Evolutionary conservation across 2,888 invertebrate genomes (phyloP).

Genomic region (Amphipyra berbera): DNA sequence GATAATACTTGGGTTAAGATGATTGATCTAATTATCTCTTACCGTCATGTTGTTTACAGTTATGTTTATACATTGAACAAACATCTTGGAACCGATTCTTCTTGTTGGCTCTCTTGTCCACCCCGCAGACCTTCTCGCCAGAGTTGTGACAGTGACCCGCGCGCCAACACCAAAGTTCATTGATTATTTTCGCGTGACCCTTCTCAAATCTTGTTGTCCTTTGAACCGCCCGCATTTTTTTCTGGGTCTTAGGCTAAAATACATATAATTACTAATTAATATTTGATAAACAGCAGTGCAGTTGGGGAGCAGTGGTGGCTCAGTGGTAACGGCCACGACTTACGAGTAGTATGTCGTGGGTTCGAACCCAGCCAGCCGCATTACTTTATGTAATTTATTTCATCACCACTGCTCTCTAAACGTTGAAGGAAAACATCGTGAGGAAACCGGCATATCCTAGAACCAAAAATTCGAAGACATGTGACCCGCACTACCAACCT

Average conservation of each 20-base stretch:
- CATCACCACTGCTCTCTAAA: too few species aligned
- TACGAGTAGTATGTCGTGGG: too few species aligned
- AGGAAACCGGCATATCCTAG: too few species aligned
- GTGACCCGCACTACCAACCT: too few species aligned
- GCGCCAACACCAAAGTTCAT: conserved; percentile 79
- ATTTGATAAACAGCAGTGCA: too few species aligned
- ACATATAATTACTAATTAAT: too few species aligned
- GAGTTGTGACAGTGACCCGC: conserved; percentile 61
- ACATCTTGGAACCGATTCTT: conserved; percentile 60
- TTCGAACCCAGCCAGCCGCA: too few species aligned
- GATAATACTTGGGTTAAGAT: background rate
- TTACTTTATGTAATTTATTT: too few species aligned
- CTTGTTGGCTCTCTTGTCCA: conserved; percentile 60
- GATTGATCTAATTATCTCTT: conserved; percentile 18
- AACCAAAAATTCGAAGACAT: too few species aligned
- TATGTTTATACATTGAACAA: conserved; percentile 71
- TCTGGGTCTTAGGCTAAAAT: background rate
- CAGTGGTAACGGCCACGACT: too few species aligned
- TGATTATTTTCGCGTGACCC: conserved; percentile 58
- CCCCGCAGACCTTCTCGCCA: conserved; percentile 62
- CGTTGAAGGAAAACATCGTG: too few species aligned
- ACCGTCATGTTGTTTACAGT: conserved; percentile 70
- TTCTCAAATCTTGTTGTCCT: conserved; percentile 17
- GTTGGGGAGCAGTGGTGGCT: too few species aligned
- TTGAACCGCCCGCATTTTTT: background rate